Conservation (phyloP, 2,888 invertebrate genomes). For the Epinotia ramella region DNA sequence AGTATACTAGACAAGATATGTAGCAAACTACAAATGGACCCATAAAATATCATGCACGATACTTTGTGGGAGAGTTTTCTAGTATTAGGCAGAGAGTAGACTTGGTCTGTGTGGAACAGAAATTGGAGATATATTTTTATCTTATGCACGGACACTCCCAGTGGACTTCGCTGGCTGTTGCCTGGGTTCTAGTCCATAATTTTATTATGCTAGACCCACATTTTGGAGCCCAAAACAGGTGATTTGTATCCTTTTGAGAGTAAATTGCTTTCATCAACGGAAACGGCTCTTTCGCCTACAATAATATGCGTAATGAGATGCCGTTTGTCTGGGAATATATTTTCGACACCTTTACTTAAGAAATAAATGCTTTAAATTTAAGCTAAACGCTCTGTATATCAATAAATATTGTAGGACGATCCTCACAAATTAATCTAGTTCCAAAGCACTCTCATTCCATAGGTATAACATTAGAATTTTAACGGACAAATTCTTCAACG, state of each 20-base stretch:
- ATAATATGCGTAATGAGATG: conserved; percentile 12
- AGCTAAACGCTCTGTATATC: too few relatives aligned
- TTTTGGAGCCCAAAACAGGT: conserved; percentile 6
- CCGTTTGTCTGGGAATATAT: conserved; percentile 4
- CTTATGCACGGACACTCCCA: background rate
- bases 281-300: background rate
- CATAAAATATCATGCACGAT: background rate
- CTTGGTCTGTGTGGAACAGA: background rate
- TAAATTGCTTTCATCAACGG: conserved; percentile 16
- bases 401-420: too few relatives aligned
- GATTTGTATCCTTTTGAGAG: conserved; percentile 12
- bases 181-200: background rate
- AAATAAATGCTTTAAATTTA: background rate
- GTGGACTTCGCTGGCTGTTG: background rate
- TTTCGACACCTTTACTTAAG: background rate
- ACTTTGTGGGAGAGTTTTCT: conserved; percentile 9
- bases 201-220: background rate
- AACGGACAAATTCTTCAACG: too few relatives aligned
- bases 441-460: too few relatives aligned
- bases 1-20: conserved; percentile 22
- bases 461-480: too few relatives aligned
- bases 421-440: too few relatives aligned
- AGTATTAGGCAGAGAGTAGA: background rate
- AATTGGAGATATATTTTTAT: background rate
- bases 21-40: conserved; percentile 8